Base-by-base conservation (phyloP, 2,888 invertebrate species). In the Nomada ruficornis region DNA sequence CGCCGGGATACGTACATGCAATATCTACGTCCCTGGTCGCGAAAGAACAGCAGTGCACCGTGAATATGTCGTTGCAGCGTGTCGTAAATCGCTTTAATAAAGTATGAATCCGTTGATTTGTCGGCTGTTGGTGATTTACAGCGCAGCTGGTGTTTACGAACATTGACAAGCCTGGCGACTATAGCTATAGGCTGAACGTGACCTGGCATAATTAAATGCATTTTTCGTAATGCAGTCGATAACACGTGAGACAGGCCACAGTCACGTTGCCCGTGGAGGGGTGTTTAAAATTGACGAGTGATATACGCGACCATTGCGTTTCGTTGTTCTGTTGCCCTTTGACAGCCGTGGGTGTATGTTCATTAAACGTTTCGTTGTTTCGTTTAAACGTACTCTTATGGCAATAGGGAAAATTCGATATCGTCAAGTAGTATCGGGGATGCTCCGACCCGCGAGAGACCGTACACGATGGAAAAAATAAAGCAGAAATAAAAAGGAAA, bases 31-130 rank as follows among this genome's bases (percentile, higher is more conserved):
- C 18, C 13, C 11, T 9, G 36, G 65, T 36, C 18, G 20, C 23
- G 62, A 79, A 50, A 63, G 72, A 72, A 67, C 77, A 59, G 18
- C 26, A 42, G 42, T 50, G 13, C 20, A 42, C 52, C 74, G 77
- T 20, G 26, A 59, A 44, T 55, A 64, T 20, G 65, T 71, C 60
- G 18, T 3, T 7, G 54, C 65, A 72, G 63, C 72, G 72, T 68
- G 80, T 55, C 60, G 77, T 80, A 72, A 80, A 80, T 80, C 55
- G 80, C 57, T 79, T 80, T 68, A 80, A 80, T 80, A 80, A 80
- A 80, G 74, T 74, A 78, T 69, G 86, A 75, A 71, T 72, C 71
- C 72, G 69, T 72, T 47, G 73, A 72, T 80, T 72, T 26, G 71
- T 26, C 69, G 52, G 42, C 42, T 42, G 62, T 57, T 50, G 11